Percentiles rank a stretch among this genome's conserved stretches.
Evolutionary conservation across 2,888 invertebrate species (phyloP).

Genomic region (Nomada flava): DNA sequence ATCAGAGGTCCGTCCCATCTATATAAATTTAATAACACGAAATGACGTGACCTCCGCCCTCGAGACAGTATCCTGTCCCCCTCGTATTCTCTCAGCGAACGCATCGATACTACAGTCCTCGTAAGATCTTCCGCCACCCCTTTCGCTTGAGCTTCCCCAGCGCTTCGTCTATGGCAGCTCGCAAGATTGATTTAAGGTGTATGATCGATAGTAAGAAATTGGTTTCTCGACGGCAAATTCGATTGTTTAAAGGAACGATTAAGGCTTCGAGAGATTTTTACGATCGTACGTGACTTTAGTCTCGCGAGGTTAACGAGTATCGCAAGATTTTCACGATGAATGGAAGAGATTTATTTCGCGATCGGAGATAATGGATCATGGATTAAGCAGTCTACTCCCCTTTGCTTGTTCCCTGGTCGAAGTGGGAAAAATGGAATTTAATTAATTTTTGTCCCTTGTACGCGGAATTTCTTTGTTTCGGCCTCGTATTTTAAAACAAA

Average conservation of each 20-base stretch:
- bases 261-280: slow-evolving; percentile 27
- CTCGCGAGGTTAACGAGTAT: slow-evolving; percentile 5
- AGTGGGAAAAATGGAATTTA: slow-evolving; percentile 1
- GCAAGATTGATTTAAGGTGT: slow-evolving; percentile 68
- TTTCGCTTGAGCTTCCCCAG: background rate
- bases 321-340: slow-evolving; percentile 14
- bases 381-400: slow-evolving; percentile 1
- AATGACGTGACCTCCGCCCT: slow-evolving; percentile 73
- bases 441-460: slow-evolving; percentile 12
- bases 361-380: background rate
- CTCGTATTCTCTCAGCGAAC: slow-evolving; percentile 24
- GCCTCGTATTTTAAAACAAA: slow-evolving; percentile 1
- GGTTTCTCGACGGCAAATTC: slow-evolving; percentile 43
- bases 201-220: slow-evolving; percentile 59
- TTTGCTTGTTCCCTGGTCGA: background rate
- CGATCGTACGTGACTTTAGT: background rate
- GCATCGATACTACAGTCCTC: slow-evolving; percentile 70
- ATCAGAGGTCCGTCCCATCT: slow-evolving; percentile 69
- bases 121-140: slow-evolving; percentile 43
- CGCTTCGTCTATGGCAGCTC: slow-evolving; percentile 24
- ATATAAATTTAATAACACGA: slow-evolving; percentile 79
- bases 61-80: slow-evolving; percentile 41
- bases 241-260: slow-evolving; percentile 6
- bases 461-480: background rate
- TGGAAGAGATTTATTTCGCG: background rate